Base-by-base conservation (phyloP, 1,140 invertebrate genomes). In the Acromyrmex heyeri region DNA sequence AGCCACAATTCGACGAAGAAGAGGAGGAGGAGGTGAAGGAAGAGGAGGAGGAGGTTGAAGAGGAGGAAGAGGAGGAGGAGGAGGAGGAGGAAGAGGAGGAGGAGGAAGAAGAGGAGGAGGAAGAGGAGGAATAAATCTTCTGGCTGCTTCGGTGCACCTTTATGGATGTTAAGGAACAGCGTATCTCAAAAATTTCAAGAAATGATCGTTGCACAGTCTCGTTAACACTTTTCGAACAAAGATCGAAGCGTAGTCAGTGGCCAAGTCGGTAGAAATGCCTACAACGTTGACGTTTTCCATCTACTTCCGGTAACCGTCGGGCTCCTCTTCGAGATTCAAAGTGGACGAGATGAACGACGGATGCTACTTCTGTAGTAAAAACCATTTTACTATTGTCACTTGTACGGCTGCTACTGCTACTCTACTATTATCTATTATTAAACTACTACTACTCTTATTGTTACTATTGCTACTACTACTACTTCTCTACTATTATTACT, bases 11-110 rank as follows among this genome's bases (percentile, higher is more conserved):
- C 55, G 97, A 97, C 48, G 96, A 97, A 72, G 96, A 97, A 86
- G 96, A 97, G 64, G 96, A 97, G 72, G 97, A 97, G 59, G 97
- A 97, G 87, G 97, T 96, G 24, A 96, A 95, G 89, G 97, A 97
- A 89, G 97, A 97, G 88, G 97, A 97, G 61, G 97, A 97, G 86
- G 97, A 97, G 88, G 97, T 97, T 85, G 97, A 97, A 78, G 97
- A 96, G 53, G 96, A 96, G 61, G 97, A 97, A 86, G 97, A 97
- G 79, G 97, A 97, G 65, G 97, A 97, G 67, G 97, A 97, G 48
- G 97, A 97, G 76, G 95, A 95, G 3, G 95, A 96, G 48, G 95
- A 86, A 4, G 97, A 97, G 83, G 97, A 97, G 89, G 97, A 97
- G 90, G 97, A 97, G 61, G 96, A 96, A 6, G 30, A 34, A 34